These are phyloP conservation scores for Ammodytes dubius DNA, from an alignment of 2,113 vertebrate genomes.

Conservation along the genomic window DNA sequence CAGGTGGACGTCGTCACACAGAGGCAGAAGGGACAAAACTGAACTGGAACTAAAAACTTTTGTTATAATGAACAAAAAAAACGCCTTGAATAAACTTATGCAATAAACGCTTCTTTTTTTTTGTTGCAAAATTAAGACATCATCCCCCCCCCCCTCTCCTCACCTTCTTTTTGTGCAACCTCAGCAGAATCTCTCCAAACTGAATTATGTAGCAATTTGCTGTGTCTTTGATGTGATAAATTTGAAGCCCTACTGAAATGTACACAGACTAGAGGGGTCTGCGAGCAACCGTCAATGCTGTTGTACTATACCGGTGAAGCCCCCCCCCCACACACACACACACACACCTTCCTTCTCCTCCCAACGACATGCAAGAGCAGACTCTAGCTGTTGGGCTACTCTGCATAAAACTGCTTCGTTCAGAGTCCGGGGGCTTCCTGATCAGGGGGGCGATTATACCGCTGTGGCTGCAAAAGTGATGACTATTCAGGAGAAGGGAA, in stretches of 20 bases:
- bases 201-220: slow-evolving; percentile 88
- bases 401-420: slow-evolving; percentile 75
- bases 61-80: slow-evolving; percentile 76
- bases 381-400: slow-evolving; percentile 78
- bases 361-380: slow-evolving; percentile 71
- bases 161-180: slow-evolving; percentile 78
- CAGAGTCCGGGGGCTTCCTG: slow-evolving; percentile 80
- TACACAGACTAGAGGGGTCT: slow-evolving; percentile 81
- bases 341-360: neutral
- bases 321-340: slow-evolving; percentile 2
- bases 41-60: slow-evolving; percentile 79
- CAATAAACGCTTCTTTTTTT: slow-evolving; percentile 84
- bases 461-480: slow-evolving; percentile 84
- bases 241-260: slow-evolving; percentile 79
- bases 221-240: slow-evolving; percentile 83
- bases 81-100: slow-evolving; percentile 81
- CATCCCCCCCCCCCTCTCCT: neutral
- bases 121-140: slow-evolving; percentile 77
- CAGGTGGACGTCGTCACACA: slow-evolving; percentile 81
- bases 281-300: slow-evolving; percentile 69
- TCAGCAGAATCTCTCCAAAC: slow-evolving; percentile 83
- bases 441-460: slow-evolving; percentile 78
- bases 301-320: slow-evolving; percentile 21
- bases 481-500: slow-evolving; percentile 78
- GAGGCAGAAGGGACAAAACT: slow-evolving; percentile 66